Conservation (phyloP, 2,797 vertebrate genomes). For the Rhynchonycteris naso region DNA sequence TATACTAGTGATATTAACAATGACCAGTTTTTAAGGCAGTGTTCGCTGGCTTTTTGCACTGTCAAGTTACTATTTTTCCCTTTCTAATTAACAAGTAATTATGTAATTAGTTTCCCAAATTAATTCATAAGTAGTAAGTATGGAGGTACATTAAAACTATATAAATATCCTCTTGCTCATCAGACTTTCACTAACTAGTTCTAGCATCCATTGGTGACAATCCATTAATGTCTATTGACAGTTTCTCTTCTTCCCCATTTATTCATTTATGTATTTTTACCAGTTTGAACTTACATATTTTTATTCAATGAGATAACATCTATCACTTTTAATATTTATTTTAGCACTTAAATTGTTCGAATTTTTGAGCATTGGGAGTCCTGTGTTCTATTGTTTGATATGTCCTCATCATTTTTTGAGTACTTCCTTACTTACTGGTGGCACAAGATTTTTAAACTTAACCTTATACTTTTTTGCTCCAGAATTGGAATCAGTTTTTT, state of each 20-base stretch:
- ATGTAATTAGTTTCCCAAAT: not conserved
- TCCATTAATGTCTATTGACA: not conserved
- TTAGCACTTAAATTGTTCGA: not conserved
- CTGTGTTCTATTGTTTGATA: not conserved
- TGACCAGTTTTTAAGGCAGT: not conserved
- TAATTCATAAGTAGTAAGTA: not conserved
- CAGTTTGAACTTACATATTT: not conserved
- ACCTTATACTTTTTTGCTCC: not conserved
- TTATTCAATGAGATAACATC: not conserved
- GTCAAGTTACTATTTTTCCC: not conserved
- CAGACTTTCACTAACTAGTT: not conserved
- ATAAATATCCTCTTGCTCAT: not conserved
- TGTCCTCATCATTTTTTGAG: not conserved
- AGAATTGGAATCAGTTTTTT: not conserved
- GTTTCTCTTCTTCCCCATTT: slow-evolving; percentile 19
- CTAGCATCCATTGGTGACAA: not conserved
- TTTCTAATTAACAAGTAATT: slow-evolving; percentile 12
- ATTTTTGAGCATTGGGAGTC: not conserved
- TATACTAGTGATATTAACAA: not conserved
- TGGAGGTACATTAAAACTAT: not conserved
- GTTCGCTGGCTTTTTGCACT: not conserved
- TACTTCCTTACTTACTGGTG: not conserved
- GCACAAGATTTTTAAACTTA: not conserved
- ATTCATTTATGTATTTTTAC: not conserved
- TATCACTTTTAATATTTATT: not conserved